Percentiles rank a stretch among this genome's conserved stretches.
Conservation (phyloP, 2,113 vertebrate genomes). For the Brevimyrus niger region DNA sequence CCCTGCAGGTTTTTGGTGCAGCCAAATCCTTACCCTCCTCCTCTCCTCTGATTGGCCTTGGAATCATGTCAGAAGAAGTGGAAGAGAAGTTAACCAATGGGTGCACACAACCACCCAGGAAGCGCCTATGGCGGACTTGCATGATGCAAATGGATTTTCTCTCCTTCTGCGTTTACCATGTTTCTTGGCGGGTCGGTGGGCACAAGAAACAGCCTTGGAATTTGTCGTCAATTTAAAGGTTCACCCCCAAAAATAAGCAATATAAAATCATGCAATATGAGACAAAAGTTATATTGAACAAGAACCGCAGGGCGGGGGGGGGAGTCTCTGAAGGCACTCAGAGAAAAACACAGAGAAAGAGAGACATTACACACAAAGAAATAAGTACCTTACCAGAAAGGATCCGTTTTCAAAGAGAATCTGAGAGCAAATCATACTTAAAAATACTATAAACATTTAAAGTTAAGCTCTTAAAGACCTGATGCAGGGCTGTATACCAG, state of each 20-base stretch:
- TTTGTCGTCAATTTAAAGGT: not conserved
- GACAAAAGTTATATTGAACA: constrained; percentile 2
- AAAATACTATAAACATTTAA: constrained; percentile 7
- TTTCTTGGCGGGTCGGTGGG: not conserved
- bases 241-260: not conserved
- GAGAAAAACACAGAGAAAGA: constrained; percentile 7
- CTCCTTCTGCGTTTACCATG: no score
- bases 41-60: not conserved
- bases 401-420: constrained; percentile 24
- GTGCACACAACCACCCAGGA: not conserved
- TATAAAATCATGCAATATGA: constrained; percentile 1
- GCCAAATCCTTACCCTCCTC: not conserved
- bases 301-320: not conserved
- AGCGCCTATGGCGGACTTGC: not conserved
- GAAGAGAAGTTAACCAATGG: not conserved
- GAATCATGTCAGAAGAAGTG: not conserved
- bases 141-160: not conserved
- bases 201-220: not conserved
- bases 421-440: constrained; percentile 26
- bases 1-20: not conserved
- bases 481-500: constrained; percentile 19
- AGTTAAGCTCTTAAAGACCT: constrained; percentile 20
- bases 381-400: constrained; percentile 7
- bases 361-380: constrained; percentile 11
- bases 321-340: not conserved